phyloP scores from a whole-genome alignment of 2,797 vertebrate species.

The Ceryle rudis region DNA sequence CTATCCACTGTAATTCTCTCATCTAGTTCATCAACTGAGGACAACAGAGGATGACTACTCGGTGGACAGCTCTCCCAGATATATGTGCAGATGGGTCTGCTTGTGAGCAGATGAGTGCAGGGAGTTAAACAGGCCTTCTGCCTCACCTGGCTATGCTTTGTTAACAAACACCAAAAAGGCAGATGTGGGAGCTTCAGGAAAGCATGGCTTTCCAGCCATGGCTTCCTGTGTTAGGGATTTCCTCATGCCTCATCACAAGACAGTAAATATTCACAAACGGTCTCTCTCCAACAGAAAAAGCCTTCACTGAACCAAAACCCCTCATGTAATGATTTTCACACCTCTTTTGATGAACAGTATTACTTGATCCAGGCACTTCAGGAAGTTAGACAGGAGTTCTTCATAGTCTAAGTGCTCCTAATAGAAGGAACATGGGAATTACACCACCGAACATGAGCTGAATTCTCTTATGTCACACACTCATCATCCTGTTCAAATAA shows the following conservation, averaged over 20 bases:
- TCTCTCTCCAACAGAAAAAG: not conserved
- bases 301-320: not conserved
- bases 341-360: not conserved
- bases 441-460: accelerated
- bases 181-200: not conserved
- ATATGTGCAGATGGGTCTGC: not conserved
- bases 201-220: not conserved
- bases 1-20: not conserved
- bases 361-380: not conserved
- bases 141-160: not conserved
- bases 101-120: not conserved
- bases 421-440: not conserved
- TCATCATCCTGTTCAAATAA: not conserved
- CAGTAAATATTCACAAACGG: conserved; percentile 15
- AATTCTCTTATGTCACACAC: not conserved
- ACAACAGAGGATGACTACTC: not conserved
- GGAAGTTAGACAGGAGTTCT: not conserved
- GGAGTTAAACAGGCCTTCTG: not conserved
- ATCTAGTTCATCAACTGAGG: not conserved
- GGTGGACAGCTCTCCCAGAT: not conserved
- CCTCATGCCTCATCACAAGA: not conserved
- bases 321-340: not conserved
- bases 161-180: not conserved
- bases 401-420: not conserved
- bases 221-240: conserved; percentile 1